A percentile compares a stretch with the other conserved stretches of the same genome.
phyloP scores from a whole-genome alignment of 2,797 vertebrate genomes.

The Diceros bicornis region DNA sequence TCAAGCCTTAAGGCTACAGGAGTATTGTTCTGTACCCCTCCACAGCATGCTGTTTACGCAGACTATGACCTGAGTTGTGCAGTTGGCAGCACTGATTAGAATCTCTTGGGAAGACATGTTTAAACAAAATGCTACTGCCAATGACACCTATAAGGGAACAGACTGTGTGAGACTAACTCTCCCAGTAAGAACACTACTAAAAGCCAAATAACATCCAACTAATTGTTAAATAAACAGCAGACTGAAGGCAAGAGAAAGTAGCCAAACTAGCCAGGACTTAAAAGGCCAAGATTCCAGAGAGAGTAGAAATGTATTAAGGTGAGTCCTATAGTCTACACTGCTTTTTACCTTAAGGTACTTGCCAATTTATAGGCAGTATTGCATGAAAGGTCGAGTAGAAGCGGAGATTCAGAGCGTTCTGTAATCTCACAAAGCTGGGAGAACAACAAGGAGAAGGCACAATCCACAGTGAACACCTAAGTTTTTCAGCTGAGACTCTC shows the following conservation, averaged over 20 bases:
- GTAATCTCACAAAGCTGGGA: not conserved
- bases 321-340: not conserved
- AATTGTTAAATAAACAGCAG: constrained; percentile 43
- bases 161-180: not conserved
- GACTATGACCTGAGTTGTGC: not conserved
- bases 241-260: constrained; percentile 15
- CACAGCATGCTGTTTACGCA: not conserved
- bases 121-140: constrained; percentile 27
- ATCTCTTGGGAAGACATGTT: constrained; percentile 37
- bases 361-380: not conserved
- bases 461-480: not conserved
- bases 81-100: constrained; percentile 39
- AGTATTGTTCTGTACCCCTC: not conserved
- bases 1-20: not conserved
- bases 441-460: not conserved
- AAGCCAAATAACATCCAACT: constrained; percentile 58
- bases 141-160: not conserved
- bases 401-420: not conserved
- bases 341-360: constrained; percentile 1
- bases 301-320: not conserved
- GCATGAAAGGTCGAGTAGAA: not conserved
- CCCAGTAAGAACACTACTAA: constrained; percentile 50
- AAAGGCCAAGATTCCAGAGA: not conserved
- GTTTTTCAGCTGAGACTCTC: not conserved
- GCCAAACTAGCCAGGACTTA: constrained; percentile 19